Evolutionary conservation across 2,888 invertebrate species (phyloP), one percentile per base, ranked within the genome.

Genomic region (Machimus atricapillus): DNA sequence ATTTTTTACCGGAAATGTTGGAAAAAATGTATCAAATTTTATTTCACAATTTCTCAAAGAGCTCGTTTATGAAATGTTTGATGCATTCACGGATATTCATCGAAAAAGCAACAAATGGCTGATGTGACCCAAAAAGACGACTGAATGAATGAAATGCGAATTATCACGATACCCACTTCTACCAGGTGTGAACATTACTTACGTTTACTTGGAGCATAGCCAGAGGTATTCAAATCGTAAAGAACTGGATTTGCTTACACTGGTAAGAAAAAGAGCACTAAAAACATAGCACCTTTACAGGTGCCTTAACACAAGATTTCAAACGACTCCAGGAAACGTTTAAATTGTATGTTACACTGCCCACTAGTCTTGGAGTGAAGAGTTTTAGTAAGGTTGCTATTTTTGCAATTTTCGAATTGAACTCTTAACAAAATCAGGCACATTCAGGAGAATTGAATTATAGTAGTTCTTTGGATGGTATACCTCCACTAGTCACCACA

Each of bases 151-250:
- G 8, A 58, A 58, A 58, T 58, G 58, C 23, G 23, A 58, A 58
- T 58, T 58, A 58, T 19, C 58, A 58, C 58, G 58, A 58, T 23
- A 58, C 23, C 23, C 27, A 23, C 66, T 23, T 9, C 58, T 40
- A 40, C 40, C 23, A 66, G 23, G 23, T 66, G 66, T 66, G 23
- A 66, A 66, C 9, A 66, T 66, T 79, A 79, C 79, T 79, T 79
- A 79, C 79, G 19, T 79, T 79, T 46, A 79, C 79, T 79, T 79
- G 79, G 19, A 52, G 46, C 79, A 79, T 79, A 23, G 46, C 52
- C 52, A 52, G 79, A 3, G 27, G 23, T 9, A 16, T 7, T 37
- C 19, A 43, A 27, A 66, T 23, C 66, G 66, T 66, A 27, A 66
- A 66, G 66, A 66, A 78, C 40, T 78, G 8, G 8, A 66, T 78